Conservation (phyloP, 2,113 vertebrate genomes). For the Orycteropus afer region DNA sequence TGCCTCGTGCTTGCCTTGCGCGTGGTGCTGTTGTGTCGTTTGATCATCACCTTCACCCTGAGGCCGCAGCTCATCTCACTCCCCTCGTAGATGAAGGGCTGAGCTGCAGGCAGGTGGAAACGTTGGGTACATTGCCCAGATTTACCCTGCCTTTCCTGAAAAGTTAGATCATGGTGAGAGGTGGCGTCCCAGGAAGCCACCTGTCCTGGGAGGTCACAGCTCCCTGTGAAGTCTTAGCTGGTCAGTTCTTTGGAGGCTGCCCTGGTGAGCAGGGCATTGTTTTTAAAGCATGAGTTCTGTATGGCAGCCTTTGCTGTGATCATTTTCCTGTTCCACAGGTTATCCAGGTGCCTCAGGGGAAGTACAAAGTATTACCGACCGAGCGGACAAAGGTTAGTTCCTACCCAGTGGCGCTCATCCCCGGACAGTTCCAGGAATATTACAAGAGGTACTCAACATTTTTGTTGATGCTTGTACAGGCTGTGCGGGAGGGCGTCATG, state of each 20-base stretch:
- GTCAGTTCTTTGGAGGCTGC: fast-evolving
- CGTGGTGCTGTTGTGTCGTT: not conserved
- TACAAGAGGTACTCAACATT: constrained; percentile 93
- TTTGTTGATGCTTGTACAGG: fast-evolving
- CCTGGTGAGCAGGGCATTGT: fast-evolving
- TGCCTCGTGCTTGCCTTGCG: not conserved
- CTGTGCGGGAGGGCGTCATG: not conserved
- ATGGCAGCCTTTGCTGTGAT: not conserved
- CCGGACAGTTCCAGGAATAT: constrained; percentile 99
- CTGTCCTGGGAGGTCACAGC: fast-evolving
- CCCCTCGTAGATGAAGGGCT: not conserved
- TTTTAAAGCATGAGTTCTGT: fast-evolving
- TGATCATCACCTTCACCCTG: fast-evolving
- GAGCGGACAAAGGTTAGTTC: constrained; percentile 95
- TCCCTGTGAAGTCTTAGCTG: fast-evolving
- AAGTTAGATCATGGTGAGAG: fast-evolving
- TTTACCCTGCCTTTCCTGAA: fast-evolving
- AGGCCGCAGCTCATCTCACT: fast-evolving
- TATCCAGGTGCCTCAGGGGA: constrained; percentile 98
- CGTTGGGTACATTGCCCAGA: too few relatives aligned
- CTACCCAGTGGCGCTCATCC: constrained; percentile 98
- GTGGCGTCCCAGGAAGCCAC: not conserved
- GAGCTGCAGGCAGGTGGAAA: not conserved
- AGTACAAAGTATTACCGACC: constrained; percentile 95
- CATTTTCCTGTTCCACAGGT: constrained; percentile 86